Evolutionary conservation across 2,888 invertebrate genomes (phyloP).

Genomic region (Priocnemis perturbator): DNA sequence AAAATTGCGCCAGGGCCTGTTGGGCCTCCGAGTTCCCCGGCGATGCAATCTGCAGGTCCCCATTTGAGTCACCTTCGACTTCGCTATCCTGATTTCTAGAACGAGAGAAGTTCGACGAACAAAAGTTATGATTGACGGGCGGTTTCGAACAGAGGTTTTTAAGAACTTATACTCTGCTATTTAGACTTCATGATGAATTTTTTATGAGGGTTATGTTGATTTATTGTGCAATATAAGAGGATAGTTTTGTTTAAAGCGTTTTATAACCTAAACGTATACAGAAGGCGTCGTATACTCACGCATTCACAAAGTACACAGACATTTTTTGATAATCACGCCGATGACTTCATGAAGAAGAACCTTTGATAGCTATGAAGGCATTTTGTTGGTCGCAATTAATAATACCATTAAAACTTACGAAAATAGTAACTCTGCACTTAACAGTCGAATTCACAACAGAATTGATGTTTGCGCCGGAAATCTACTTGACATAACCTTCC

Average conservation of each 20-base stretch:
- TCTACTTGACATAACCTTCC: conserved; percentile 16
- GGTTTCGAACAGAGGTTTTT: not conserved
- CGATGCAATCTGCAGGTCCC: conserved; percentile 72
- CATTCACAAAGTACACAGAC: conserved; percentile 84
- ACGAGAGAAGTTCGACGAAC: conserved; percentile 19
- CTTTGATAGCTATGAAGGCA: conserved; percentile 30
- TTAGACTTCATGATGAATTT: too few species aligned
- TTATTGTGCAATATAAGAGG: not conserved
- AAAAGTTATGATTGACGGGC: conserved; percentile 1
- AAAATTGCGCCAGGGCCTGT: conserved; percentile 85
- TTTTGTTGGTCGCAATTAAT: conserved; percentile 22
- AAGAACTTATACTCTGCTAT: too few species aligned
- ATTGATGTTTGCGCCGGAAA: conserved; percentile 34
- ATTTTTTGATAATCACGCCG: conserved; percentile 74
- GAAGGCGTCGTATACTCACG: conserved; percentile 78
- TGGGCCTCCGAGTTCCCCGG: conserved; percentile 81
- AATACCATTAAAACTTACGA: not conserved
- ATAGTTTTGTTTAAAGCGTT: not conserved
- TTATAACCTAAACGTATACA: conserved; percentile 63
- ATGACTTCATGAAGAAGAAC: conserved; percentile 22
- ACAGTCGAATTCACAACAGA: conserved; percentile 26
- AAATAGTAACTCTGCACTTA: conserved; percentile 2
- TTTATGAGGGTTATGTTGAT: too few species aligned
- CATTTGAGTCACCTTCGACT: conserved; percentile 74
- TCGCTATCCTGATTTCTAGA: conserved; percentile 74